A percentile compares a stretch with the other conserved stretches of the same genome.
Conservation (phyloP, 2,888 invertebrate genomes). For the Amphipyra berbera region DNA sequence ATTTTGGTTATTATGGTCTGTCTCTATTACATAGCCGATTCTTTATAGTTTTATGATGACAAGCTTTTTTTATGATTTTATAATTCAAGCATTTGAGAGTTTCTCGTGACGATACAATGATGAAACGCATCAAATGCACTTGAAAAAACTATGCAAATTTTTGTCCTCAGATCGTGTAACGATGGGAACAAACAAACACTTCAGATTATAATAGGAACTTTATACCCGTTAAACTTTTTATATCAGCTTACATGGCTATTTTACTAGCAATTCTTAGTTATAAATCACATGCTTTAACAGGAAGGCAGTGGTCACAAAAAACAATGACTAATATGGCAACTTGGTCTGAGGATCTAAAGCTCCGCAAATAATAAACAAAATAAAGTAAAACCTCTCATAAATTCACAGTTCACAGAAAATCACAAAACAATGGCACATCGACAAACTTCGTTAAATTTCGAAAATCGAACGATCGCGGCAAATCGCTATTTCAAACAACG, state of each 20-base stretch:
- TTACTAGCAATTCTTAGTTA: conserved; percentile 19
- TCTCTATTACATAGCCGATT: conserved; percentile 7
- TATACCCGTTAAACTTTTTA: conserved; percentile 16
- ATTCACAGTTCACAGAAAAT: conserved; percentile 68
- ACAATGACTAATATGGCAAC: conserved; percentile 62
- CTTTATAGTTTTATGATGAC: conserved; percentile 18
- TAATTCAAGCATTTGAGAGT: background rate
- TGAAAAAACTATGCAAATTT: conserved; percentile 4
- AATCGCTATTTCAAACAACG: conserved; percentile 73
- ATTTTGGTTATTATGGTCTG: conserved; percentile 5
- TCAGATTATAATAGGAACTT: conserved; percentile 8
- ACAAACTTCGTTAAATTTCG: conserved; percentile 79
- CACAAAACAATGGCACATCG: conserved; percentile 73
- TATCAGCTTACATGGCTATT: conserved; percentile 24
- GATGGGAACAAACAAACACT: conserved; percentile 2
- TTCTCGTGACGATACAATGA: background rate
- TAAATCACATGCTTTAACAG: conserved; percentile 56
- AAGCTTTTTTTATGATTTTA: conserved; percentile 13
- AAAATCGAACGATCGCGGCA: conserved; percentile 72
- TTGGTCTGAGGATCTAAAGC: conserved; percentile 53
- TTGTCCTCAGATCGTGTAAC: conserved; percentile 1
- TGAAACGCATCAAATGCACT: background rate
- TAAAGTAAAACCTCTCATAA: conserved; percentile 54
- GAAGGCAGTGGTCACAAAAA: conserved; percentile 66
- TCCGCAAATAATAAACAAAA: conserved; percentile 32